Conservation (phyloP, 2,888 invertebrate genomes). For the Leucania comma region DNA sequence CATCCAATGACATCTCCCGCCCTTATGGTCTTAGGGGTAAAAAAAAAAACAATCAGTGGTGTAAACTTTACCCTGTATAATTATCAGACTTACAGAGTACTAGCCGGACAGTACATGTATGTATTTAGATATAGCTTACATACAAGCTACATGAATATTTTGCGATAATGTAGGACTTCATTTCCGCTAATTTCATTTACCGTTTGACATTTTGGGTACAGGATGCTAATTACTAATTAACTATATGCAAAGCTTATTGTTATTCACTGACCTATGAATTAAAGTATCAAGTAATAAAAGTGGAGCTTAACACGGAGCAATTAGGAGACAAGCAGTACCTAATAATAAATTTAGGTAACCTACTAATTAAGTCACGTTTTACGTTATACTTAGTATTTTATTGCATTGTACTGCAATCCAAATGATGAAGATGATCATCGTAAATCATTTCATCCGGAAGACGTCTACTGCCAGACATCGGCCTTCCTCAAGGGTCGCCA, state of each 20-base stretch:
- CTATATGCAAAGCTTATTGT: background rate
- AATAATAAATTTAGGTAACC: background rate
- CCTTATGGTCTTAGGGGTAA: too few species aligned
- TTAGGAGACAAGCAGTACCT: background rate
- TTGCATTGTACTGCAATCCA: background rate
- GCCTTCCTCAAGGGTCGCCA: too few species aligned
- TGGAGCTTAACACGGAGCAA: background rate
- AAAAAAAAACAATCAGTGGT: too few species aligned
- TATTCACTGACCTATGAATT: slow-evolving; percentile 14
- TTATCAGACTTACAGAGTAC: background rate
- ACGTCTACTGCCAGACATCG: too few species aligned
- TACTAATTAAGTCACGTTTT: background rate
- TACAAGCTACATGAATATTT: slow-evolving; percentile 2
- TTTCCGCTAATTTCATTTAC: slow-evolving; percentile 22
- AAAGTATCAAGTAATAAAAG: background rate
- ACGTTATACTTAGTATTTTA: background rate
- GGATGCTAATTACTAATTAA: slow-evolving; percentile 9
- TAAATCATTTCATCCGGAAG: too few species aligned
- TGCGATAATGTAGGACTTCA: slow-evolving; percentile 29
- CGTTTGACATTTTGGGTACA: slow-evolving; percentile 18
- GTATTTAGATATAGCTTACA: background rate
- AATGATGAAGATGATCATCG: too few species aligned
- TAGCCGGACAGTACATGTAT: background rate
- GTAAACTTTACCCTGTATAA: too few species aligned
- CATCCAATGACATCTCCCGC: too few species aligned